These are phyloP conservation scores for Formica exsecta DNA, from an alignment of 1,140 invertebrate genomes.

Conservation along the genomic window DNA sequence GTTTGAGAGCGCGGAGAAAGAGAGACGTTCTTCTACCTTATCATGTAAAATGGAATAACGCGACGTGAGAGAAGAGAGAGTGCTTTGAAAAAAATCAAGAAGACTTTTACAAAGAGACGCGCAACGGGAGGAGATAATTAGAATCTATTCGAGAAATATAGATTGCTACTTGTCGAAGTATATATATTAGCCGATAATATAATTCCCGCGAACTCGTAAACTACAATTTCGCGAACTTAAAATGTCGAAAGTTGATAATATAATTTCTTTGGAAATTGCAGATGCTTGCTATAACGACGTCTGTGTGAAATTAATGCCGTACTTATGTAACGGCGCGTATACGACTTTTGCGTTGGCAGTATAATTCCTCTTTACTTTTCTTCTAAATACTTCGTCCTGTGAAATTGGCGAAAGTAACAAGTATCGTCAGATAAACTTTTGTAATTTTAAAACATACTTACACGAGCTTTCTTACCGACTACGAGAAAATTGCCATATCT, in stretches of 20 bases:
- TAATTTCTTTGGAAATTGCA: constrained; percentile 37
- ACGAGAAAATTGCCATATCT: constrained; percentile 7
- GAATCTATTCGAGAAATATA: constrained; percentile 38
- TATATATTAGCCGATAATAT: not conserved
- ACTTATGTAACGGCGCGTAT: not conserved
- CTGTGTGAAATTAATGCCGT: constrained; percentile 1
- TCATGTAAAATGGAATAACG: not conserved
- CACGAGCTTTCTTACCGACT: not conserved
- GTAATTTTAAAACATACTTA: not conserved
- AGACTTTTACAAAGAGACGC: not conserved
- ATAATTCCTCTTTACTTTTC: not conserved
- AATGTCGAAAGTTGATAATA: constrained; percentile 40
- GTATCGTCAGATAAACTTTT: not conserved
- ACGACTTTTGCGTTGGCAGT: constrained; percentile 2
- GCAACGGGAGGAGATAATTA: constrained; percentile 23
- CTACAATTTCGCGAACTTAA: constrained; percentile 20
- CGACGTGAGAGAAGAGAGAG: not conserved
- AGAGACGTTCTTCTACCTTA: constrained; percentile 7
- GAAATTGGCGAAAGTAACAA: not conserved
- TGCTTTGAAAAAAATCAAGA: not conserved
- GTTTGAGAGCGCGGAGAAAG: not conserved
- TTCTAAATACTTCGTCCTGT: not conserved
- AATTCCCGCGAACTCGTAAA: constrained; percentile 13
- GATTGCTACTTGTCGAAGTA: constrained; percentile 12
- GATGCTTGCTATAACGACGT: not conserved